Percentiles rank a stretch among this genome's conserved stretches.
Evolutionary conservation across 2,888 invertebrate genomes (phyloP).

Genomic region (Tenodera sinensis): DNA sequence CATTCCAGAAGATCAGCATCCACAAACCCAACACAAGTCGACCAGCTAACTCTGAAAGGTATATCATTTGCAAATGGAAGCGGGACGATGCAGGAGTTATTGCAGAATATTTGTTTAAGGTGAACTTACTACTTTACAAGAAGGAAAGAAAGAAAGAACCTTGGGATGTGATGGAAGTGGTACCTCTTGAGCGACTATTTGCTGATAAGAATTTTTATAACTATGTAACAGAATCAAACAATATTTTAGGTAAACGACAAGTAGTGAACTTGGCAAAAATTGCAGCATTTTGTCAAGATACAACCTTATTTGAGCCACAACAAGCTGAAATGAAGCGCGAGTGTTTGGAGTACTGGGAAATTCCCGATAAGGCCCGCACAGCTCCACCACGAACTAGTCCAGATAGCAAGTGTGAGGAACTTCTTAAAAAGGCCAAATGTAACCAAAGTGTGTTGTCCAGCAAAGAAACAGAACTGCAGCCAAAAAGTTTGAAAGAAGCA

Average conservation of each 20-base stretch:
- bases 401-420: constrained; percentile 33
- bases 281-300: constrained; percentile 73
- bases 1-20: constrained; percentile 80
- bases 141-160: constrained; percentile 41
- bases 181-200: constrained; percentile 65
- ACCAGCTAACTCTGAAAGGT: constrained; percentile 95
- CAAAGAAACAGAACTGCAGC: constrained; percentile 13
- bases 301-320: constrained; percentile 60
- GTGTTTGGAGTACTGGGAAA: constrained; percentile 73
- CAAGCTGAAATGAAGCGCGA: constrained; percentile 68
- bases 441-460: constrained; percentile 18
- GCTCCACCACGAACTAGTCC: constrained; percentile 46
- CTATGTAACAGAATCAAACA: constrained; percentile 79
- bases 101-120: constrained; percentile 64
- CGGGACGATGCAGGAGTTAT: constrained; percentile 59
- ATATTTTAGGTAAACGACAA: constrained; percentile 54
- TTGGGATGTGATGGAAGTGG: constrained; percentile 60
- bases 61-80: constrained; percentile 82
- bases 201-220: constrained; percentile 69
- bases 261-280: constrained; percentile 76
- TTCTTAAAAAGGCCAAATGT: constrained; percentile 30
- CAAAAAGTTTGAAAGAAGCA: constrained; percentile 33
- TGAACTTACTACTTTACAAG: constrained; percentile 64
- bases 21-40: constrained; percentile 95
- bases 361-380: constrained; percentile 52